Evolutionary conservation across 2,888 invertebrate species (phyloP).

Genomic region (Cheilosia vernalis): DNA sequence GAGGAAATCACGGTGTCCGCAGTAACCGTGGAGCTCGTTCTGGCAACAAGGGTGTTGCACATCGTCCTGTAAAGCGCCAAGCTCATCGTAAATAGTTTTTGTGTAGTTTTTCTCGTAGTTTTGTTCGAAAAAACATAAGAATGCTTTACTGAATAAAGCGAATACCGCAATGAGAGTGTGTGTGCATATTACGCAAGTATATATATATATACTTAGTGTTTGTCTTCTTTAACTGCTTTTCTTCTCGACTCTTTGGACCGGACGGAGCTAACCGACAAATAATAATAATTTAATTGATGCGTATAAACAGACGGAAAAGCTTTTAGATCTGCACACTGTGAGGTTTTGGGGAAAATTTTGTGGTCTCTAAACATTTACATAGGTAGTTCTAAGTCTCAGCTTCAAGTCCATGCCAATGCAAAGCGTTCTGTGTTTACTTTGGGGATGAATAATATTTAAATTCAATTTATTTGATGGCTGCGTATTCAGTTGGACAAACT

Average conservation of each 20-base stretch:
- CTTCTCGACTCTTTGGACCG: conserved; percentile 36
- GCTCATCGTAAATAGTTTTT: conserved; percentile 59
- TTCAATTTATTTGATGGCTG: conserved; percentile 10
- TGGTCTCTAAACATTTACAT: conserved; percentile 53
- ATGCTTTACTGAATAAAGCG: conserved; percentile 35
- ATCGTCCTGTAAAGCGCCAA: conserved; percentile 52
- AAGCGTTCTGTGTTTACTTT: conserved; percentile 27
- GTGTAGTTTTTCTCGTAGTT: conserved; percentile 10
- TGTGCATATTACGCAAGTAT: conserved; percentile 25
- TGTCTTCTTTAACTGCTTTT: conserved; percentile 16
- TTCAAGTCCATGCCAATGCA: conserved; percentile 39
- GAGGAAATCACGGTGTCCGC: conserved; percentile 9
- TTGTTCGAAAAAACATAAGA: conserved; percentile 2
- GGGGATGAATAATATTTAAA: conserved; percentile 24
- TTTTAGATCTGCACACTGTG: conserved; percentile 44
- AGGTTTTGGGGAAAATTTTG: background rate
- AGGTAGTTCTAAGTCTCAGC: conserved; percentile 22
- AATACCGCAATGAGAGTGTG: conserved; percentile 17
- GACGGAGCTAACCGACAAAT: conserved; percentile 34
- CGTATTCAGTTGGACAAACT: conserved; percentile 16
- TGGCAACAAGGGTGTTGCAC: conserved; percentile 31
- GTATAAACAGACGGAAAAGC: conserved; percentile 40
- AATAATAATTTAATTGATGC: conserved; percentile 72
- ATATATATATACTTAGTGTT: conserved; percentile 47
- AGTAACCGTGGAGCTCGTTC: conserved; percentile 6